Conservation (phyloP, 2,888 invertebrate species). For the Drosophila atroscutellata region DNA sequence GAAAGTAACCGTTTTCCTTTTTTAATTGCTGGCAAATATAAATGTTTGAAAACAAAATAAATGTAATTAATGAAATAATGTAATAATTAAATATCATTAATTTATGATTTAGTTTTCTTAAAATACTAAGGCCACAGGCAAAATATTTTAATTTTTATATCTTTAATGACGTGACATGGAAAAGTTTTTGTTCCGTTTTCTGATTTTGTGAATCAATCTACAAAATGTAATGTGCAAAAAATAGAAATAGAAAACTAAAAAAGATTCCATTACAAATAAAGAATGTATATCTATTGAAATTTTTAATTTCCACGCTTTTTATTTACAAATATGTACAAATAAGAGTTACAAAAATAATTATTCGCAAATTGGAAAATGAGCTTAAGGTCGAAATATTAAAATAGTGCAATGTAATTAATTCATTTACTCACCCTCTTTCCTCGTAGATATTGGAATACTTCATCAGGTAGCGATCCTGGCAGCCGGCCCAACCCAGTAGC, state of each 20-base stretch:
- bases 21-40: not conserved
- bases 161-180: not conserved
- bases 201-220: not conserved
- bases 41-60: not conserved
- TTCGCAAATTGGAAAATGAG: not conserved
- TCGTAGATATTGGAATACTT: constrained; percentile 93
- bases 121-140: no score
- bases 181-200: not conserved
- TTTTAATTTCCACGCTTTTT: not conserved
- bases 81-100: not conserved
- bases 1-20: no score
- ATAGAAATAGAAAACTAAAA: not conserved
- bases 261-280: not conserved
- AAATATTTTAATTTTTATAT: not conserved
- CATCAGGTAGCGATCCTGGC: constrained; percentile 90
- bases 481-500: constrained; percentile 92
- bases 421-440: constrained; percentile 88
- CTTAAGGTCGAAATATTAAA: not conserved
- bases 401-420: not conserved
- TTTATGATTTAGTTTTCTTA: fast-evolving
- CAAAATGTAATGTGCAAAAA: not conserved
- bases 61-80: not conserved
- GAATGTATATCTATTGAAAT: not conserved
- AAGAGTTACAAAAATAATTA: not conserved
- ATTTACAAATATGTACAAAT: not conserved